phyloP scores from a whole-genome alignment of 2,797 vertebrate species.

The Acanthornis magna region DNA sequence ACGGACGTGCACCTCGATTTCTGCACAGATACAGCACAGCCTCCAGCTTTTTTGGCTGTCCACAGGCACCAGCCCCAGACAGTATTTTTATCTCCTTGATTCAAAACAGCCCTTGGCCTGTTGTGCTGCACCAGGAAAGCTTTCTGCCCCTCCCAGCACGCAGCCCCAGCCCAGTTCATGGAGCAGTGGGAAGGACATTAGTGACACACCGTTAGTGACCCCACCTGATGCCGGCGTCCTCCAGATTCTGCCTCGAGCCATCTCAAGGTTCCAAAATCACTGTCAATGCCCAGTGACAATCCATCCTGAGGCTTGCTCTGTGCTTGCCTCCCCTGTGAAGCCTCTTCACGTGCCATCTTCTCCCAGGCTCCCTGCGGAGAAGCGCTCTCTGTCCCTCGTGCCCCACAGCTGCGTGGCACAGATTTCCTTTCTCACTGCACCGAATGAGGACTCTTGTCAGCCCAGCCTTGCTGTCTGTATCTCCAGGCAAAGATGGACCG shows the following conservation, averaged over 20 bases:
- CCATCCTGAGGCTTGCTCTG: not conserved
- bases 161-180: not conserved
- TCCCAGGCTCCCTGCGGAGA: not conserved
- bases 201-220: not conserved
- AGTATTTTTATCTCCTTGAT: not conserved
- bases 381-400: not conserved
- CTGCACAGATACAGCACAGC: not conserved
- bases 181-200: not conserved
- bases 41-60: not conserved
- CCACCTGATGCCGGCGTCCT: not conserved
- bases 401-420: not conserved
- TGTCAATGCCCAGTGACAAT: accelerated
- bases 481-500: not conserved
- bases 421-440: not conserved
- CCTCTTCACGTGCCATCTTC: not conserved
- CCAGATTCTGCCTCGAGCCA: not conserved
- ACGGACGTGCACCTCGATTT: accelerated
- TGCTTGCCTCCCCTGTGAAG: not conserved
- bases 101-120: not conserved
- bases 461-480: not conserved
- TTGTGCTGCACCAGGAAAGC: not conserved
- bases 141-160: not conserved
- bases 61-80: not conserved
- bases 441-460: accelerated
- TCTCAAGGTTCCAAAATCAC: not conserved